phyloP scores from a whole-genome alignment of 2,888 invertebrate genomes.

The Pristionchus maxplancki region DNA sequence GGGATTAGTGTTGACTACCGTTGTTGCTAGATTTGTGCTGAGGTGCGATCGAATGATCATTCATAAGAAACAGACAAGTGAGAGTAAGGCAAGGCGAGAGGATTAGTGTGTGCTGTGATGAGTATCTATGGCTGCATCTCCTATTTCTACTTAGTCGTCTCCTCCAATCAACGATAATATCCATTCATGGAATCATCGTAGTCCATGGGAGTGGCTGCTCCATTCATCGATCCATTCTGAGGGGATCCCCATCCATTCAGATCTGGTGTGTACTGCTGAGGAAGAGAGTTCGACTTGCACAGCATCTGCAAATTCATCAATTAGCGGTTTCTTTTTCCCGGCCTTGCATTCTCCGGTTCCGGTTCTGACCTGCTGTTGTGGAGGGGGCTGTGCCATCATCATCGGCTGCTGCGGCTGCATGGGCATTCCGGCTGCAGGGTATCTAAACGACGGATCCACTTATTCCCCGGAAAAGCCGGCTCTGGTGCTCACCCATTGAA shows the following conservation, averaged over 20 bases:
- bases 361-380: slow-evolving; percentile 31
- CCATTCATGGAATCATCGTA: slow-evolving; percentile 44
- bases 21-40: neutral
- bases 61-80: slow-evolving; percentile 25
- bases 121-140: neutral
- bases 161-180: slow-evolving; percentile 37
- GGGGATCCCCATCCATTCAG: slow-evolving; percentile 42
- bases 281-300: slow-evolving; percentile 62
- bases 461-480: neutral
- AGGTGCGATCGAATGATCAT: neutral
- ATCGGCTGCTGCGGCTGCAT: slow-evolving; percentile 33
- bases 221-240: slow-evolving; percentile 17
- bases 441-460: slow-evolving; percentile 25
- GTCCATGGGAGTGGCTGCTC: slow-evolving; percentile 48
- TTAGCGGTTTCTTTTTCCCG: neutral
- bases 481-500: slow-evolving; percentile 58
- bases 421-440: neutral
- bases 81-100: slow-evolving; percentile 7
- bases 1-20: neutral
- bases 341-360: neutral
- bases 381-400: slow-evolving; percentile 53
- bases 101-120: neutral
- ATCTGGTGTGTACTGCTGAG: slow-evolving; percentile 59
- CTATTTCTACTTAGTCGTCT: neutral
- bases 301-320: slow-evolving; percentile 50